A percentile compares a stretch with the other conserved stretches of the same genome.
Evolutionary conservation across 2,888 invertebrate genomes (phyloP).

Genomic region (Tethea ocularis): DNA sequence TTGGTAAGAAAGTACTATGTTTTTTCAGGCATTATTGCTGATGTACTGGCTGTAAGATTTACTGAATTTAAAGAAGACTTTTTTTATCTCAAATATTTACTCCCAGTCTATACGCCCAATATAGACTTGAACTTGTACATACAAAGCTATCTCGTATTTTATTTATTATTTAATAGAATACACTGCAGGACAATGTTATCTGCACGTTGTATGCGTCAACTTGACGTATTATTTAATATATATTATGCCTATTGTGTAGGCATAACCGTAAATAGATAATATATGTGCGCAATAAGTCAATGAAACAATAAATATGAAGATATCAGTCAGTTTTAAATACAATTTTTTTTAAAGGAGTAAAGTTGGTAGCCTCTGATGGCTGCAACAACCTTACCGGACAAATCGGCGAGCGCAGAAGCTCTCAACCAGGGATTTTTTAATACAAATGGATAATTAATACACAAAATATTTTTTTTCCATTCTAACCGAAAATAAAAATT

Average conservation of each 20-base stretch:
- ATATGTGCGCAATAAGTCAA: not conserved
- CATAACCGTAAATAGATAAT: not conserved
- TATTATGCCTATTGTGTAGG: constrained; percentile 18
- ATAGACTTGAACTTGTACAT: not conserved
- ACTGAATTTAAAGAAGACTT: too few species aligned
- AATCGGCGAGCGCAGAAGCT: too few species aligned
- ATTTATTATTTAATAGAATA: not conserved
- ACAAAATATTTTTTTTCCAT: too few species aligned
- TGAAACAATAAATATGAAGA: not conserved
- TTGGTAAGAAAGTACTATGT: too few species aligned
- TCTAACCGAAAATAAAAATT: too few species aligned
- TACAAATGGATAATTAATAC: not conserved
- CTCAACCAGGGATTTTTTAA: too few species aligned
- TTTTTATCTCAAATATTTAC: too few species aligned
- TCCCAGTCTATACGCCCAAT: too few species aligned
- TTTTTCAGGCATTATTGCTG: too few species aligned
- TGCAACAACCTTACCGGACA: too few species aligned
- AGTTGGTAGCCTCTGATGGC: too few species aligned
- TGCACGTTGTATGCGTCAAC: not conserved
- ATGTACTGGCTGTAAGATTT: too few species aligned
- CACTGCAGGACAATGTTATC: not conserved
- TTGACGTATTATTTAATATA: not conserved
- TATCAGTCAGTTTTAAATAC: not conserved
- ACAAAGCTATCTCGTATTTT: not conserved
- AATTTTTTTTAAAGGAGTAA: not conserved